These are phyloP conservation scores for Channa argus DNA, from an alignment of 2,113 vertebrate genomes.

Conservation along the genomic window DNA sequence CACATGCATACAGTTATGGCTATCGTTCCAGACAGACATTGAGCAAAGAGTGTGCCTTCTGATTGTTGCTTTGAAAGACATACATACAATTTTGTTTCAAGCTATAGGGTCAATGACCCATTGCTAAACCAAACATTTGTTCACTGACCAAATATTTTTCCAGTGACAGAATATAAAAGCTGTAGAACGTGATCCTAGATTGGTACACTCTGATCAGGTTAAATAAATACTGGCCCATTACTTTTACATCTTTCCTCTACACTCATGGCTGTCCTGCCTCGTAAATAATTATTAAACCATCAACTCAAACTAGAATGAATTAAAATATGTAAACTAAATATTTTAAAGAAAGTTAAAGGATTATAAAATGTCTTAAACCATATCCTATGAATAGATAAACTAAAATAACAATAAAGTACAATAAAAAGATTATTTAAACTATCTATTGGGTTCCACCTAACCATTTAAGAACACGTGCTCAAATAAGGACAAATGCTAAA, in stretches of 20 bases:
- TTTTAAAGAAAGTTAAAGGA: neutral
- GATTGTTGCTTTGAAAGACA: too few relatives aligned
- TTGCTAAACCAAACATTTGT: too few relatives aligned
- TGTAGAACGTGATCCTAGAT: neutral
- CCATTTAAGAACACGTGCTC: conserved; percentile 64
- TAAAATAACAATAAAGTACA: conserved; percentile 42
- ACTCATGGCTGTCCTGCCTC: conserved; percentile 23
- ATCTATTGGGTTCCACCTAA: conserved; percentile 75
- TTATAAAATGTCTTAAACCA: conserved; percentile 13
- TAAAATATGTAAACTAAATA: conserved; percentile 18
- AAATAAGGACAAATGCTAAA: conserved; percentile 60
- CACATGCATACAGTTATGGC: conserved; percentile 8
- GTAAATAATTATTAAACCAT: conserved; percentile 28
- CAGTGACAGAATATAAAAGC: too few relatives aligned
- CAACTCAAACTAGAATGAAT: conserved; percentile 11
- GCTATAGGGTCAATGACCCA: too few relatives aligned
- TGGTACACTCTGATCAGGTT: conserved; percentile 8
- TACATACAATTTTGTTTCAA: too few relatives aligned
- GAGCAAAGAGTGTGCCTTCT: neutral
- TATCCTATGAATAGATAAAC: conserved; percentile 47
- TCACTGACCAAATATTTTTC: too few relatives aligned
- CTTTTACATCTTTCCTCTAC: conserved; percentile 11
- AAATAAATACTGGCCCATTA: neutral
- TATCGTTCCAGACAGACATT: neutral
- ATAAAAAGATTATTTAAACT: conserved; percentile 70